Evolutionary conservation across 2,797 vertebrate species (phyloP), one percentile per base, ranked within the genome.

Genomic region (Falco berigora): DNA sequence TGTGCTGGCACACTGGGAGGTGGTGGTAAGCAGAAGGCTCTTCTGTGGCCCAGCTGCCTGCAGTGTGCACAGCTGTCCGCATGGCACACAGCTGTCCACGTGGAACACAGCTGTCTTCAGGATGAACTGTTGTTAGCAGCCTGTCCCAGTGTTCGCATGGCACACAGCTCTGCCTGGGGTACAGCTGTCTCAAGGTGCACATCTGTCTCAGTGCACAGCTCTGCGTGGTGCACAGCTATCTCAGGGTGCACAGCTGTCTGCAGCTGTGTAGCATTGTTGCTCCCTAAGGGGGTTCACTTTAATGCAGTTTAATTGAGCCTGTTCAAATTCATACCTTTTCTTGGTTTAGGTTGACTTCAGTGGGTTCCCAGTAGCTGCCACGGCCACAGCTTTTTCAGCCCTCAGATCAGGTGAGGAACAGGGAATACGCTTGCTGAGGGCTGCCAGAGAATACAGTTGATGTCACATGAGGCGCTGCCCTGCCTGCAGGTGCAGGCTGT

Each of bases 1-100:
- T 44, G 38, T 0, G 0, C 50, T 49, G 64, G 86, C 52, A 75
- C 11, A 4, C 36, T 24, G 30, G 0, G 3, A 47, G 23, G n/a
- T 49, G 61, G 56, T 36, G 58, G 12, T 30, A 62, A 94, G 72
- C 42, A 77, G 88, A 36, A 42, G 42, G 25, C 5, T 86, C 7
- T 42, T 36, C 47, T 36, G 69, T 53, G 71, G 38, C 36, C n/a
- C 87, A 91, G 85, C 44, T 90, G 72, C 20, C 56, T 63, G 25
- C 42, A 64, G 52, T 10, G 24, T 3, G 2, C 18, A 72, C 49
- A 38, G 17, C 44, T 75, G 79, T 1, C 52, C 69, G 59, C 22
- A 66, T 47, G 66, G 68, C 75, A 76, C 85, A 17, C 28, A 66
- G 61, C 88, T 94, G 30, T n/a, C 49, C 34, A 18, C 34, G 38